Evolutionary conservation across 2,888 invertebrate genomes (phyloP), one percentile per base, ranked within the genome.

Genomic region (Tipula confusa): DNA sequence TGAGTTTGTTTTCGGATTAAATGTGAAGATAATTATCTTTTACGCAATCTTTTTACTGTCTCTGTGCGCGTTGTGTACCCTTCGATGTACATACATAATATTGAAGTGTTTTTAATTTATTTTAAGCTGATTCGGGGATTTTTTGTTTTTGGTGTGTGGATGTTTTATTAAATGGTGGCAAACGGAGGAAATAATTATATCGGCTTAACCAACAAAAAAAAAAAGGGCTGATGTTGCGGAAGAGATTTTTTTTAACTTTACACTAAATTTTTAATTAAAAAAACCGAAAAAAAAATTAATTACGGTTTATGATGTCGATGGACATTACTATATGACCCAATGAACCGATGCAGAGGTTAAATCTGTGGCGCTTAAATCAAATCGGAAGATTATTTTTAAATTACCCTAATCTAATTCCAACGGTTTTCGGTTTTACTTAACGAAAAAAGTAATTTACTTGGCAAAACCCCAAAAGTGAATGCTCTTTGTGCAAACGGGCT

Each of bases 61-160:
- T 24, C 24, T 64, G 2, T 24, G 0, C 15, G 0, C 15, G 43
- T 1, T 43, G n/a, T 43, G 43, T 43, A 43, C 15, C n/a, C 43
- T 38, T 15, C 43, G 5, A 36, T 15, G 3, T 64, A 24, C 64
- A 7, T 64, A 43, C 15, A 3, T 43, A 36, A 64, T 24, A 64
- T 64, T 64, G 24, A 64, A 24, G 64, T 24, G 24, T 64, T 64
- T 64, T 64, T 64, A 64, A 64, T 64, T 64, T 64, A 64, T 11
- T 64, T 64, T 64, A 64, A 64, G 64, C 64, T 64, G 64, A 64
- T 64, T 64, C 64, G 64, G 64, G 15, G 64, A 64, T 64, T 64
- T 43, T 43, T 36, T 43, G 0, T 36, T 6, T 36, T 9, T 33
- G 33, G 6, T 33, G 1, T 36, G 36, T 0, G 36, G 36, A 2